phyloP scores from a whole-genome alignment of 2,797 vertebrate species.

The Poeciliopsis gracilis region DNA sequence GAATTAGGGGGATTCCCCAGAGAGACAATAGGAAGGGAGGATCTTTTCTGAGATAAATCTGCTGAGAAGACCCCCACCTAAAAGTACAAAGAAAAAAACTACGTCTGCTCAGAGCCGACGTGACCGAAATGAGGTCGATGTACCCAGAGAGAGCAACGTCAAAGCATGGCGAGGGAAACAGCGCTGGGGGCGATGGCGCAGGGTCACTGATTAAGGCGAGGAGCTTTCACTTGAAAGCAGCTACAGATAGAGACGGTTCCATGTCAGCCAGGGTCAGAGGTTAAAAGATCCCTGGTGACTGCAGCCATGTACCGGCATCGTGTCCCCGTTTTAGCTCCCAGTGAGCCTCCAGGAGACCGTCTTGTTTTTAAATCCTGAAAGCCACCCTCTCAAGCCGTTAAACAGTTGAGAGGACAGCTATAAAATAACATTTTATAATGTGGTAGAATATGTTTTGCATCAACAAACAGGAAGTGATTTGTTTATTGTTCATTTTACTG shows the following conservation, averaged over 20 bases:
- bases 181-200: constrained; percentile 34
- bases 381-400: not conserved
- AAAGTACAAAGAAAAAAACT: constrained; percentile 26
- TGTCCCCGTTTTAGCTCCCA: not conserved
- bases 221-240: constrained; percentile 38
- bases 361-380: constrained; percentile 13
- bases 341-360: constrained; percentile 9
- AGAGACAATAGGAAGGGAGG: constrained; percentile 37
- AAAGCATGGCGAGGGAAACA: constrained; percentile 26
- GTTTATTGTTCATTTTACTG: not conserved
- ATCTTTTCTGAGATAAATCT: constrained; percentile 57
- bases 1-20: constrained; percentile 50
- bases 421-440: not conserved
- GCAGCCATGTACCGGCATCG: constrained; percentile 30
- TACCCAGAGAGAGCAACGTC: constrained; percentile 37
- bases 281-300: constrained; percentile 69
- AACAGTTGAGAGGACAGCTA: not conserved
- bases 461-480: not conserved
- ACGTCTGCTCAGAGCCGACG: constrained; percentile 42
- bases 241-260: constrained; percentile 61
- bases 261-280: constrained; percentile 70
- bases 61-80: constrained; percentile 58
- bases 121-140: constrained; percentile 59
- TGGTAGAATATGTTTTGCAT: not conserved
- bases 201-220: constrained; percentile 51